These are phyloP conservation scores for Xerus rutilus DNA, from an alignment of 2,797 vertebrate species.

Conservation along the genomic window DNA sequence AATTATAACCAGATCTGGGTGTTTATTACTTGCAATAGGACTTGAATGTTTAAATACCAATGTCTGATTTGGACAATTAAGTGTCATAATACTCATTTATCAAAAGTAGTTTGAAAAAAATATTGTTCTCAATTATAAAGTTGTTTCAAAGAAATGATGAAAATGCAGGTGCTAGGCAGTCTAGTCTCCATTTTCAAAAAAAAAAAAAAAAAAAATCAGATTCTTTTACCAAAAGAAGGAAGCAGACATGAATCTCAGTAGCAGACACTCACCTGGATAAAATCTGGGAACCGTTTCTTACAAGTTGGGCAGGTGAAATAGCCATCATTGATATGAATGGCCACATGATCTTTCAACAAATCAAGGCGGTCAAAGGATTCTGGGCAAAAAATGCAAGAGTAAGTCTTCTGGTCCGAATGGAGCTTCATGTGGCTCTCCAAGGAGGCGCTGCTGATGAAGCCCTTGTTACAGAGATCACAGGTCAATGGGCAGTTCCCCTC, in stretches of 20 bases:
- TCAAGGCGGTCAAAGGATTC: slow-evolving; percentile 97
- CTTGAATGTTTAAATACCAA: slow-evolving; percentile 24
- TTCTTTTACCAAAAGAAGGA: slow-evolving; percentile 37
- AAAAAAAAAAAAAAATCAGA: slow-evolving; percentile 57
- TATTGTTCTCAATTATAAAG: not conserved
- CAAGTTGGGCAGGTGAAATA: slow-evolving; percentile 97
- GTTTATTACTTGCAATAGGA: slow-evolving; percentile 29
- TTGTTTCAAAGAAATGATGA: slow-evolving; percentile 50
- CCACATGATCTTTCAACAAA: slow-evolving; percentile 96
- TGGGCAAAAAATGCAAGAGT: slow-evolving; percentile 96
- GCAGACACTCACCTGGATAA: slow-evolving; percentile 94
- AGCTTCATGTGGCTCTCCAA: slow-evolving; percentile 96
- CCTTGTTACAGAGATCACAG: slow-evolving; percentile 98
- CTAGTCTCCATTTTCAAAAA: slow-evolving; percentile 35
- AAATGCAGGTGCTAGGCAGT: not conserved
- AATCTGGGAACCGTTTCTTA: slow-evolving; percentile 97
- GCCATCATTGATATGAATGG: slow-evolving; percentile 94
- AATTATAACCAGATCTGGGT: slow-evolving; percentile 41
- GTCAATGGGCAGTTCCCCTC: slow-evolving; percentile 94
- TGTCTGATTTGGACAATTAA: slow-evolving; percentile 18
- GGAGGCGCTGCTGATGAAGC: slow-evolving; percentile 93
- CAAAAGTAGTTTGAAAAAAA: slow-evolving; percentile 59
- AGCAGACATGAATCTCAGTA: not conserved
- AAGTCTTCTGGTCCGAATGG: slow-evolving; percentile 96
- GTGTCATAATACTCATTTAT: not conserved